Base-by-base conservation (phyloP, 1,140 invertebrate species). In the Drosophila navojoa region DNA sequence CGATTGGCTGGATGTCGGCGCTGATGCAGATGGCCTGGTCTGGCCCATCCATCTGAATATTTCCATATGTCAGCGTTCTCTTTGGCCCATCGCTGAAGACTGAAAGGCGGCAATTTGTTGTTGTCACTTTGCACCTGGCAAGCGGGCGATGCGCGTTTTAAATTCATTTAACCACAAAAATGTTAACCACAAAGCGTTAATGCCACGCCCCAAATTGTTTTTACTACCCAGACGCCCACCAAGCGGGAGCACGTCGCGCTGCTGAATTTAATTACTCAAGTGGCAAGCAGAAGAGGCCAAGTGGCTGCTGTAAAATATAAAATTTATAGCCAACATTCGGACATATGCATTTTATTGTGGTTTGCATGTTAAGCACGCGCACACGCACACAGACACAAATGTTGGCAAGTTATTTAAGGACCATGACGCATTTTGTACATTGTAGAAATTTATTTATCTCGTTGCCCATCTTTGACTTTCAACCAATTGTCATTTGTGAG, bases 161-260 rank as follows among this genome's bases (percentile, higher is more conserved):
- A 89, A 87, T 87, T 87, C 84, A 89, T 87, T 87, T 87, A 82
- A 87, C 82, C 82, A 81, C 82, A 87, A 86, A 86, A 87, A 86
- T 86, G 82, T 86, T 86, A 86, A 76, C 82, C 82, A 82, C 82
- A 89, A 87, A 82, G 82, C 81, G 85, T 87, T 87, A 87, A 87
- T 87, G 82, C 82, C 82, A 86, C 82, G 76, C 84, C 82, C 82
- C 79, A 38, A 38, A 38, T 38, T 38, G 35, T 38, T 76, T 76
- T 69, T 63, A 35, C 40, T 3, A 22, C 19, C 19, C n/a, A n/a
- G n/a, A n/a, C n/a, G n/a, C n/a, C n/a, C n/a, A n/a, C n/a, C n/a
- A n/a, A n/a, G n/a, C n/a, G 19, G 19, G 3, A 6, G 59, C 49
- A 25, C 62, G 53, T 27, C 40, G 44, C 59, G 38, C 67, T 74